Base-by-base conservation (phyloP, 2,797 vertebrate species). In the Strix occidentalis region DNA sequence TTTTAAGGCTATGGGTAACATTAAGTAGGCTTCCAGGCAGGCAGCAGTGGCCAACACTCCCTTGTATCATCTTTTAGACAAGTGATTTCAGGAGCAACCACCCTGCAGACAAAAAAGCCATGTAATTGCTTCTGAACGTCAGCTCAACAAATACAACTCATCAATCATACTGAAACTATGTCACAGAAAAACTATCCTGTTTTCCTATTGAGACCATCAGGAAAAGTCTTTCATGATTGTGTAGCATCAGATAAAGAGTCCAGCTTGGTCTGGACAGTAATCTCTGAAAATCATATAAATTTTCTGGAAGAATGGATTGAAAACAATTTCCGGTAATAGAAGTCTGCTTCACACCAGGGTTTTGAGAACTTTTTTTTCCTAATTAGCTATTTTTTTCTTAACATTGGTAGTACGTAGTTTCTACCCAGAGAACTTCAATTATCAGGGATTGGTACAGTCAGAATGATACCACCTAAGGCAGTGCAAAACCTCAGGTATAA, bases 261-360 rank as follows among this genome's bases (percentile, higher is more conserved):
- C 63, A n/a, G 10, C 15, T 48, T 58, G 35, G 8, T 76, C 31
- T 76, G 37, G n/a, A 68, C 25, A 69, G 13, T 24, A 50, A 0
- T 45, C 1, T 1, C 23, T 85, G 58, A 65, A 87, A 87, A 68
- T 0, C 0, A 2, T 69, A 11, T 15, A 10, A 4, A 31, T 58
- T 80, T 41, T 84, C 19, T 46, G 43, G 33, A 83, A 51, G 29
- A 33, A 25, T 26, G 5, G 41, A 53, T 45, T 80, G 56, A 41
- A 87, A 90, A 69, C 10, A 58, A 4, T 26, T 74, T 69, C 28
- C 15, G 28, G 25, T 45, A 56, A 28, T 29, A 90, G 35, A 66
- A 66, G 7, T 74, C 29, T 77, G 23, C 31, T 65, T 80, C 4
- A 1, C 23, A 37, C 3, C 24, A 60, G 33, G 7, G 1, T 35